Percentiles rank a stretch among this genome's conserved stretches.
phyloP scores from a whole-genome alignment of 2,888 invertebrate genomes.

The Andrena camellia region DNA sequence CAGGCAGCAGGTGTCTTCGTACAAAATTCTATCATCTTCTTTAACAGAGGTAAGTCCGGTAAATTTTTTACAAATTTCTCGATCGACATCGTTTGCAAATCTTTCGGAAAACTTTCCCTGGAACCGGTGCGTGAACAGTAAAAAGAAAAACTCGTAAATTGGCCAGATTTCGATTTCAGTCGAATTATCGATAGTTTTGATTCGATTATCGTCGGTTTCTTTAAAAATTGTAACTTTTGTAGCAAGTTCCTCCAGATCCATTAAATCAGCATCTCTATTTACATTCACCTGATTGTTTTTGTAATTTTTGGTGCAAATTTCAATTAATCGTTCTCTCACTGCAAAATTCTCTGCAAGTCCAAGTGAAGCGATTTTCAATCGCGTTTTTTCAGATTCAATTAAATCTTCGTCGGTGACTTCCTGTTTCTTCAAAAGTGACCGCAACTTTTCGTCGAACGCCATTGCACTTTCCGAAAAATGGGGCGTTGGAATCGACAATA shows the following conservation, averaged over 20 bases:
- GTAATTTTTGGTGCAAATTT: constrained; percentile 73
- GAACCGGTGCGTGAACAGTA: constrained; percentile 80
- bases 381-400: constrained; percentile 52
- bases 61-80: neutral
- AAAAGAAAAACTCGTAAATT: constrained; percentile 86
- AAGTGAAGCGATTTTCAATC: constrained; percentile 68
- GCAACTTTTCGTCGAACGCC: constrained; percentile 60
- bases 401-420: constrained; percentile 61
- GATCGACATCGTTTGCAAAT: neutral
- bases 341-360: constrained; percentile 63
- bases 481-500: constrained; percentile 72
- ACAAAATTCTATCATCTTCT: neutral
- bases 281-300: constrained; percentile 59
- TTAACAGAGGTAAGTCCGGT: neutral
- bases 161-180: constrained; percentile 86
- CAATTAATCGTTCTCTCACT: constrained; percentile 64
- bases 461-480: constrained; percentile 72
- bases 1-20: neutral
- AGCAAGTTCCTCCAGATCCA: constrained; percentile 63
- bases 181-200: constrained; percentile 67
- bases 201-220: constrained; percentile 9
- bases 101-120: constrained; percentile 66
- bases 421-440: constrained; percentile 61
- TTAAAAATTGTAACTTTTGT: constrained; percentile 50
- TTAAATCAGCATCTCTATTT: constrained; percentile 40